Evolutionary conservation across 2,113 vertebrate species (phyloP), one percentile per base, ranked within the genome.

Genomic region (Mirza zaza): DNA sequence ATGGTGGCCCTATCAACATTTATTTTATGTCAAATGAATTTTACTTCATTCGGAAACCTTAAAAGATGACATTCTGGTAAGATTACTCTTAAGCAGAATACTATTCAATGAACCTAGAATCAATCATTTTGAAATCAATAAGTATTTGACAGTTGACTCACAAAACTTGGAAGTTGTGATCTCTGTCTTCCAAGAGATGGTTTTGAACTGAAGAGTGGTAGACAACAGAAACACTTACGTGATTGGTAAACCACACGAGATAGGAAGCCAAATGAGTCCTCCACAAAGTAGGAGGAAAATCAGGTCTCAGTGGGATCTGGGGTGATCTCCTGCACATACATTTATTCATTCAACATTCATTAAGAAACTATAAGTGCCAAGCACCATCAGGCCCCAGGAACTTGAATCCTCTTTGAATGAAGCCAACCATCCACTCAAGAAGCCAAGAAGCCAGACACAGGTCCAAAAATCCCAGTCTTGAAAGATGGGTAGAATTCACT

Each of bases 11-110:
- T 76, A 11, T 70, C 42, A 61, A 77, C 32, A 55, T 21, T 57
- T 45, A 57, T 80, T 92, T 95, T 77, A n/a, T 77, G 34, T 65
- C 42, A 92, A 42, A 34, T 50, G 48, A 84, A 4, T 85, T 96
- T 87, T 90, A 85, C 36, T 84, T 67, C 52, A 55, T 90, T 63
- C 50, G 29, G 89, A 21, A 32, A 91, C 67, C 29, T 82, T 59
- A 57, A 57, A 25, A 80, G 59, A 85, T 73, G 9, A 76, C 67
- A 68, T 73, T 77, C n/a, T 80, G 59, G 70, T 65, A 83, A 92
- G 25, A 32, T 50, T 61, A 77, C 34, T 86, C n/a, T 67, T 34
- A 59, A 81, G 25, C 29, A 85, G 73, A 90, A 79, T 29, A 76
- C 34, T 59, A 3, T 61, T 42, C 52, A 82, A 29, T 57, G 12